Evolutionary conservation across 2,797 vertebrate species (phyloP), one percentile per base, ranked within the genome.

Genomic region (Hippoglossus hippoglossus): DNA sequence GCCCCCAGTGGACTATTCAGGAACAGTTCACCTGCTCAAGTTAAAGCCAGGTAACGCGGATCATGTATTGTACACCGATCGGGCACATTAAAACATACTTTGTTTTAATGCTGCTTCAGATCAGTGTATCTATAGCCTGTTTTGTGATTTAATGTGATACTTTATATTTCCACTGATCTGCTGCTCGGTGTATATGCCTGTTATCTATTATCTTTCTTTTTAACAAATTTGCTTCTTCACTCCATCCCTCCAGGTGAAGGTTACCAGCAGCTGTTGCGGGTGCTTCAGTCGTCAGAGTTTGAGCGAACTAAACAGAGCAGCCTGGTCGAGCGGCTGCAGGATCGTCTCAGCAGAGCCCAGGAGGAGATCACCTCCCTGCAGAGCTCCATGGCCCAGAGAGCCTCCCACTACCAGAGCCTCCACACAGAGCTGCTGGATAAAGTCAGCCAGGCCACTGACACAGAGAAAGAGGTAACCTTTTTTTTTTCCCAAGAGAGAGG

Each of bases 391-490:
- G 92, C 91, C 47, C 96, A 97, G 85, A 94, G 95, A 89, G 92
- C 95, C 75, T 95, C 91, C 55, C 96, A 97, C 71, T 97, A 96
- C 91, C 95, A 97, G 82, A 87, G 79, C 67, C 95, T 98, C 84
- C 96, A 98, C 89, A 91, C 94, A 8, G 96, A 98, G 58, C 92
- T 98, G 15, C 56, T 96, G 87, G 95, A 95, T 81, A 97, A 95
- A 91, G 94, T 91, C 87, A 94, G 93, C 79, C 95, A 94, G 76
- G 85, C 94, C 53, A 90, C 75, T 24, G 93, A 88, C 78, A 91
- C 96, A 22, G 94, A 97, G 79, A 95, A 84, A 90, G 95, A 97
- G 92, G 97, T 97, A 88, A 18, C 4, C 5, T n/a, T 41, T 3
- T 61, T 11, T 11, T 53, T 21, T 16, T 21, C 19, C 9, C 18